Evolutionary conservation across 2,113 vertebrate species (phyloP).

Genomic region (Galbula dea): DNA sequence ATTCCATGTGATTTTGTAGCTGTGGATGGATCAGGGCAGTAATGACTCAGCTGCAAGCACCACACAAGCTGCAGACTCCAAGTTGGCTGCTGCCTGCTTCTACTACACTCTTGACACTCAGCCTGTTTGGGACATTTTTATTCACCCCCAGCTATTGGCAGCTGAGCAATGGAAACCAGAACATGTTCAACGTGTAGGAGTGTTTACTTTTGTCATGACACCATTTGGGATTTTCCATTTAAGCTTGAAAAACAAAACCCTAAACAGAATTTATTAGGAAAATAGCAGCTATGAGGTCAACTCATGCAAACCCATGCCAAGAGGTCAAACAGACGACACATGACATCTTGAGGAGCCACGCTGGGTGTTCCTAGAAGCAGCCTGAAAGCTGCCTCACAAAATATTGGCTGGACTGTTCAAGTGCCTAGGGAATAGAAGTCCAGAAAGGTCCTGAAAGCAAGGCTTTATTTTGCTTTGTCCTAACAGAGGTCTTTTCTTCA

Average conservation of each 20-base stretch:
- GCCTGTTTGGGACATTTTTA: constrained; percentile 2
- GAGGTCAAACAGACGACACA: constrained; percentile 17
- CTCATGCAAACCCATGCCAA: neutral
- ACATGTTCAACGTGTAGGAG: constrained; percentile 40
- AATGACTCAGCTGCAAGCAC: neutral
- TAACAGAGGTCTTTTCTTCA: constrained; percentile 22
- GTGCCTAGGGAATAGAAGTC: neutral
- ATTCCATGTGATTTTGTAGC: neutral
- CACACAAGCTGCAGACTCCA: neutral
- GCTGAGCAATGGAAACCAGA: constrained; percentile 48
- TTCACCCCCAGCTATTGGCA: constrained; percentile 49
- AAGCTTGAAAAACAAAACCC: constrained; percentile 45
- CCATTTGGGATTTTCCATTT: constrained; percentile 59
- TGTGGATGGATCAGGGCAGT: neutral
- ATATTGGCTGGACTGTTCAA: neutral
- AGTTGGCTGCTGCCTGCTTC: neutral
- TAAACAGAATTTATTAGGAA: constrained; percentile 56
- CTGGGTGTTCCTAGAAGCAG: constrained; percentile 61
- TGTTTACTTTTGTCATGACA: constrained; percentile 60
- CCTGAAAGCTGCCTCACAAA: constrained; percentile 13
- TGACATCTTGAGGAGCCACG: constrained; percentile 32
- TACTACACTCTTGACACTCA: neutral
- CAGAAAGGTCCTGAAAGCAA: constrained; percentile 17
- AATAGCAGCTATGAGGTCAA: constrained; percentile 62
- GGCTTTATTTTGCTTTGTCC: neutral